Conservation (phyloP, 2,797 vertebrate species). For the Leuciscus waleckii region DNA sequence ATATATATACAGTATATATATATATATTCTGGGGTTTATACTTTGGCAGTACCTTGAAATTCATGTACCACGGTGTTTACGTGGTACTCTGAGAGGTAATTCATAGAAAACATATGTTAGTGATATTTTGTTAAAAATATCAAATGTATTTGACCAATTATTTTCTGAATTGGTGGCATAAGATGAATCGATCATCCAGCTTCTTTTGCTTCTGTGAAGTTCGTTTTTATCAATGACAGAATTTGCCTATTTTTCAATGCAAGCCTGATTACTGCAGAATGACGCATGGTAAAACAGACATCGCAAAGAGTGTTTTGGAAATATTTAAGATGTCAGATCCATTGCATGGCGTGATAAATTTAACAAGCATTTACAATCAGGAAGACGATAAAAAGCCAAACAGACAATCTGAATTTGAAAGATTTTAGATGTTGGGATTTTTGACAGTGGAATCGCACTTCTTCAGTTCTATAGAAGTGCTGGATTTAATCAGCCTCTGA, state of each 20-base stretch:
- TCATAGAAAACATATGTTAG: background rate
- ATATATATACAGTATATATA: background rate
- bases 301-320: background rate
- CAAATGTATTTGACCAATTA: slow-evolving; percentile 50
- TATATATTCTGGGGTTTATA: background rate
- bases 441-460: background rate
- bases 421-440: background rate
- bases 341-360: slow-evolving; percentile 8
- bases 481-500: background rate
- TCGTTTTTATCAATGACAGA: slow-evolving; percentile 18
- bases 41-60: background rate
- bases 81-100: background rate
- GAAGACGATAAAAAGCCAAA: background rate
- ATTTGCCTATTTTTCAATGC: slow-evolving; percentile 4
- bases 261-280: background rate
- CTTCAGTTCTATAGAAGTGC: background rate
- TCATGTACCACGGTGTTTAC: background rate
- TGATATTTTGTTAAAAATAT: slow-evolving; percentile 32
- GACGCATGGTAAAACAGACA: background rate
- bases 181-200: slow-evolving; percentile 41
- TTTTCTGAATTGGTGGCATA: slow-evolving; percentile 41
- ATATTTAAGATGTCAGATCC: background rate
- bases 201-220: slow-evolving; percentile 49
- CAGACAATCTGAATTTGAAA: slow-evolving; percentile 16
- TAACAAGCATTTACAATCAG: slow-evolving; percentile 2